phyloP scores from a whole-genome alignment of 1,140 invertebrate species.

The Caenorhabditis remanei region DNA sequence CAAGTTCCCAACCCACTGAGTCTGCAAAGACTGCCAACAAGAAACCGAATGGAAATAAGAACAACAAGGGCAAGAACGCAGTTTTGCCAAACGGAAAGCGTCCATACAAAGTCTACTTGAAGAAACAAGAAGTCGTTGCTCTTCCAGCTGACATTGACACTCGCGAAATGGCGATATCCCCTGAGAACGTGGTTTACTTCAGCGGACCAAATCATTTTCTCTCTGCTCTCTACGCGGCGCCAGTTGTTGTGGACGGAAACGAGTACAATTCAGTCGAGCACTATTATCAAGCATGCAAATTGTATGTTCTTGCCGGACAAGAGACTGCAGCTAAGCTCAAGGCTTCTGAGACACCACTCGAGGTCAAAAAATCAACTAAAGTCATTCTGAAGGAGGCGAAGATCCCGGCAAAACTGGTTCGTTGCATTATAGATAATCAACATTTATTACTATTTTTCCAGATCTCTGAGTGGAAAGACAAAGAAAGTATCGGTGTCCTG shows the following conservation, averaged over 20 bases:
- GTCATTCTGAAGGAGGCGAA: conserved; percentile 3
- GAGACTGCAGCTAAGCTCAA: conserved; percentile 3
- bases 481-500: conserved; percentile 8
- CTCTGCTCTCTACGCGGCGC: not conserved
- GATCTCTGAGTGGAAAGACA: conserved; percentile 30
- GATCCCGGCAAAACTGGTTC: not conserved
- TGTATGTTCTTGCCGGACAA: conserved; percentile 3
- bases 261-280: conserved; percentile 41
- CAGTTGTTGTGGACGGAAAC: conserved; percentile 12
- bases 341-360: not conserved
- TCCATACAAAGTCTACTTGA: conserved; percentile 1
- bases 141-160: not conserved
- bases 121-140: conserved; percentile 4
- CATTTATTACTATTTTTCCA: not conserved
- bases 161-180: not conserved
- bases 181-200: conserved; percentile 2
- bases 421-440: not conserved
- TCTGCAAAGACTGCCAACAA: no score
- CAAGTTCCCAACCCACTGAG: no score
- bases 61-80: not conserved
- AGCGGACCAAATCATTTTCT: not conserved
- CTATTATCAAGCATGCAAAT: conserved; percentile 47
- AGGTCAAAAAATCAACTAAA: conserved; percentile 12
- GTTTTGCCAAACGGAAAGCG: not conserved
- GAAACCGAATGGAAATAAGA: not conserved